Evolutionary conservation across 1,140 invertebrate species (phyloP), one percentile per base, ranked within the genome.

Genomic region (Eubasilissa regina): DNA sequence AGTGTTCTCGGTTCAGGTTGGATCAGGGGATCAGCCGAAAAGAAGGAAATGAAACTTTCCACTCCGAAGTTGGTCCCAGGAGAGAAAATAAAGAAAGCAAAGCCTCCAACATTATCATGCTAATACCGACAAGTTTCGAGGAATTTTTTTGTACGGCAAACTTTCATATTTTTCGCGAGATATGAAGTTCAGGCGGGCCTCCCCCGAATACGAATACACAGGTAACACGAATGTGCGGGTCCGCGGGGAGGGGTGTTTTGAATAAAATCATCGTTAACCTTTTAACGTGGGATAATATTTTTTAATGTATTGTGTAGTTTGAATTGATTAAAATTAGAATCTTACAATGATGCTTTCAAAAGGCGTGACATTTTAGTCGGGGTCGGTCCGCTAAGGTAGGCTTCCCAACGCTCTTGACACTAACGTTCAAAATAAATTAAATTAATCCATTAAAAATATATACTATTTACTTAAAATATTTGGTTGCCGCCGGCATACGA

Each of bases 41-140:
- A 9, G 17, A 19, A 13, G 25, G 11, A 17, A 75, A 75, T 58
- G 73, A 75, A 75, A 75, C 73, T 75, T 75, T 60, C 12, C 43
- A 75, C 74, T 75, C 74, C n/a, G 47, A 75, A 75, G 43, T 75
- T 75, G 25, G n/a, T 13, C 44, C 43, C 13, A 44, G 13, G 62
- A 43, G 62, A 64, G 15, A n/a, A 47, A 48, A 47, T 44, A 19
- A 75, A 60, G 56, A 75, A 62, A 62, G 62, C 47, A 62, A 73
- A 73, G 44, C 17, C 19, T 55, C 44, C 44, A 62, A 48, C 56
- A 60, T 62, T 62, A 75, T 75, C 13, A 60, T 45, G 8, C 11
- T 75, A 62, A 62, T 75, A 45, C 56, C 7, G n/a, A 19, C 19
- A 51, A 35, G 10, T 48, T 72, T 72, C 9, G 13, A 12, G 12